Evolutionary conservation across 2,888 invertebrate genomes (phyloP).

Genomic region (Suillia variegata): DNA sequence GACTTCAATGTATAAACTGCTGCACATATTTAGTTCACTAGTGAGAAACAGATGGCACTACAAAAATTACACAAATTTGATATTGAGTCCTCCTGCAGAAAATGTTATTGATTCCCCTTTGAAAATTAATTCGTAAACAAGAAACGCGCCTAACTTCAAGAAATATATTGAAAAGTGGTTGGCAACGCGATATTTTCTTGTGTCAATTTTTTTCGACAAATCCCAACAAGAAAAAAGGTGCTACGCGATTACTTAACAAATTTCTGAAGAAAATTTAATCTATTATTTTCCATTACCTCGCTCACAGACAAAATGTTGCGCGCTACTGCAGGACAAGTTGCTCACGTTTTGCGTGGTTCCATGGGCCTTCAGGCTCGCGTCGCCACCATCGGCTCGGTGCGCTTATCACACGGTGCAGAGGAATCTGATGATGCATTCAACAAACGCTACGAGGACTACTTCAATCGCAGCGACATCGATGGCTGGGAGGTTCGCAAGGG

Average conservation of each 20-base stretch:
- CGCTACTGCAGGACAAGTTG: slow-evolving; percentile 61
- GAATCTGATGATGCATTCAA: slow-evolving; percentile 89
- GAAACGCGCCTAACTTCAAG: too few species aligned
- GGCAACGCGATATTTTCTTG: too few species aligned
- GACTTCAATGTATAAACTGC: too few species aligned
- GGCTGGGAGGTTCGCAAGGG: slow-evolving; percentile 94
- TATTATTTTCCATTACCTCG: slow-evolving; percentile 11
- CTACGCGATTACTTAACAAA: slow-evolving; percentile 39
- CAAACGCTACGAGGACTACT: slow-evolving; percentile 79
- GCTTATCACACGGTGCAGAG: slow-evolving; percentile 62
- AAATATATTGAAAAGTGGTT: too few species aligned
- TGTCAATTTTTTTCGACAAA: too few species aligned
- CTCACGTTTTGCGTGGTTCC: slow-evolving; percentile 55
- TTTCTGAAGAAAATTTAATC: slow-evolving; percentile 14
- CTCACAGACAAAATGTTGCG: slow-evolving; percentile 62
- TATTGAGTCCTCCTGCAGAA: too few species aligned
- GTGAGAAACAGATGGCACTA: too few species aligned
- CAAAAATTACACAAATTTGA: too few species aligned
- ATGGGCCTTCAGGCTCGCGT: slow-evolving; percentile 46
- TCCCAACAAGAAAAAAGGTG: too few species aligned
- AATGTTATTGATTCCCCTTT: too few species aligned
- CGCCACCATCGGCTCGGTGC: slow-evolving; percentile 49
- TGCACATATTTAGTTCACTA: too few species aligned
- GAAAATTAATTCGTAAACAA: too few species aligned
- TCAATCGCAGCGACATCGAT: slow-evolving; percentile 86